Base-by-base conservation (phyloP, 35 echinoderm and acorn worm genomes). In the Lytechinus pictus region DNA sequence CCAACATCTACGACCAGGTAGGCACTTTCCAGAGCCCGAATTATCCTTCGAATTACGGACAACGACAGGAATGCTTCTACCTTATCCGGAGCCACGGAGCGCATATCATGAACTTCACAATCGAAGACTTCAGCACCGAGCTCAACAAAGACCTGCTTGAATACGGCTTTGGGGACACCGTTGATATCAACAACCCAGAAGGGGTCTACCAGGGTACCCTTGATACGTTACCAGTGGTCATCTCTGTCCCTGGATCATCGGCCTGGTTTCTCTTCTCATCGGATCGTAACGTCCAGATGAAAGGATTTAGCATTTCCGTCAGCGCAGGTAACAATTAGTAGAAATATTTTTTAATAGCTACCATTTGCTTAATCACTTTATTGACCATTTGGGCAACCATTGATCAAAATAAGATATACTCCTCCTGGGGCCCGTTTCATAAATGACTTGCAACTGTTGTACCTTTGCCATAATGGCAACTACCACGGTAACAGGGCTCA, bases 181-280 rank as follows among this genome's bases (percentile, higher is more conserved):
- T 88, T 10, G 95, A 95, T 86, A 91, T 95, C 51, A 55, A n/a
- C 16, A 19, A 51, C 3, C 5, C 55, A 5, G 53, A 0, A 4
- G 27, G 54, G 3, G 2, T 56, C 0, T 95, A 87, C 33, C 66
- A 95, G 86, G 95, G 95, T 19, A 58, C 89, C 54, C 86, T 95
- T 24, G 19, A 53, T 33, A 28, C 9, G 9, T 52, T 95, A 13
- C 95, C 95, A 54, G 16, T 24, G 66, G 16, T 13, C 10, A 33
- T 88, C 28, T 86, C 87, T 7, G 86, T 87, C 3, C 6, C n/a
- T 3, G 54, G 27, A 6, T 7, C 53, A 7, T 88, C 79, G 4
- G 61, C 52, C 27, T 95, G 95, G 95, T 95, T 95, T 33, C 14
- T 95, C 21, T 95, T 95, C 86, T 95, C 95, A 6, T 28, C 95